These are phyloP conservation scores for Brachionus koreanus DNA, from an alignment of 1,140 invertebrate genomes.

Conservation along the genomic window DNA sequence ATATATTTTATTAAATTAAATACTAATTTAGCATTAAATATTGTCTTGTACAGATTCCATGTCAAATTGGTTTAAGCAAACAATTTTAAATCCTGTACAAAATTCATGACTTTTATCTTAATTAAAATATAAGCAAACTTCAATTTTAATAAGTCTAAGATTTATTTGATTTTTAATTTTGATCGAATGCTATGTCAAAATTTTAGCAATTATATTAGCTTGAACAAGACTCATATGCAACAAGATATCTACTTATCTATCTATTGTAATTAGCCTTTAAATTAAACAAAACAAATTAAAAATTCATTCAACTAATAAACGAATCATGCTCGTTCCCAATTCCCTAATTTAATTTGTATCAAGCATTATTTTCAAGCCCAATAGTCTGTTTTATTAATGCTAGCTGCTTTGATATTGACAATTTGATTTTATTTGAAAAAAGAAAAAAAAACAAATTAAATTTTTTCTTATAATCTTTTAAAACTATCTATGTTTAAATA, in stretches of 20 bases:
- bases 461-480: too few relatives aligned
- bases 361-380: background rate
- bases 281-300: background rate
- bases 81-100: conserved; percentile 4
- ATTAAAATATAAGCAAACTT: background rate
- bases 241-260: background rate
- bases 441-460: too few relatives aligned
- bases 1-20: conserved; percentile 14
- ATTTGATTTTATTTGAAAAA: too few relatives aligned
- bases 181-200: background rate
- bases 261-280: background rate
- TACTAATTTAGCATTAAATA: conserved; percentile 14
- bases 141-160: background rate
- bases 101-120: background rate
- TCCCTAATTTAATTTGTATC: background rate
- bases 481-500: too few relatives aligned
- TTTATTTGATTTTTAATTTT: background rate
- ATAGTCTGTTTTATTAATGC: background rate
- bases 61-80: conserved; percentile 21
- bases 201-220: background rate
- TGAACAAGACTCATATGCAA: background rate
- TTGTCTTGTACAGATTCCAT: conserved; percentile 20
- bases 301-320: background rate
- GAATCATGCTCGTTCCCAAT: background rate
- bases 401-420: too few relatives aligned